Conservation (phyloP, 2,113 vertebrate species). For the Romanogobio albipinnatus region DNA sequence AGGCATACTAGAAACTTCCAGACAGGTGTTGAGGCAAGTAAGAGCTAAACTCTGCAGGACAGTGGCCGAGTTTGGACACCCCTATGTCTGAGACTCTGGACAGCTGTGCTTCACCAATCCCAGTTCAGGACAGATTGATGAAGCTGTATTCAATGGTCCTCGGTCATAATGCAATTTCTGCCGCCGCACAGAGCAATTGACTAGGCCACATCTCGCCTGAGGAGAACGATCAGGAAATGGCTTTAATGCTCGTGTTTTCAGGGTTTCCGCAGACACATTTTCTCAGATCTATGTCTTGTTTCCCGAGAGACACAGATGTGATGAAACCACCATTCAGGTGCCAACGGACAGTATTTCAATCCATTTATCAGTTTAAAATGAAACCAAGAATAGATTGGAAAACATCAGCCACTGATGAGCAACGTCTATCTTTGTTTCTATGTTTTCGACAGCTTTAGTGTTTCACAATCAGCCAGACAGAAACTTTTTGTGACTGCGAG, state of each 20-base stretch:
- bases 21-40: no score
- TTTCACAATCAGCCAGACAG: not conserved
- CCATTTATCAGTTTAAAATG: not conserved
- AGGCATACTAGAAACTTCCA: no score
- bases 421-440: constrained; percentile 17
- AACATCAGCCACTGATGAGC: constrained; percentile 1
- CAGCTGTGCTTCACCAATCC: not conserved
- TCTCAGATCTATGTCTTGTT: not conserved
- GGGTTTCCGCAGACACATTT: not conserved
- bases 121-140: not conserved
- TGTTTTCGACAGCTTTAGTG: not conserved
- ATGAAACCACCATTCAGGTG: not conserved
- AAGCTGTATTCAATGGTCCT: not conserved
- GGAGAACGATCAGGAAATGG: not conserved
- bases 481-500: not conserved
- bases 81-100: not conserved
- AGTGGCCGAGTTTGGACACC: no score
- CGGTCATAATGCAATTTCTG: not conserved
- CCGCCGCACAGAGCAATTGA: no score
- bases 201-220: not conserved
- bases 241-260: not conserved
- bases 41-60: no score
- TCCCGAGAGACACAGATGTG: not conserved
- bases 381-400: not conserved
- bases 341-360: not conserved